Evolutionary conservation across 2,113 vertebrate genomes (phyloP), one percentile per base, ranked within the genome.

Genomic region (Ammodramus savannarum): DNA sequence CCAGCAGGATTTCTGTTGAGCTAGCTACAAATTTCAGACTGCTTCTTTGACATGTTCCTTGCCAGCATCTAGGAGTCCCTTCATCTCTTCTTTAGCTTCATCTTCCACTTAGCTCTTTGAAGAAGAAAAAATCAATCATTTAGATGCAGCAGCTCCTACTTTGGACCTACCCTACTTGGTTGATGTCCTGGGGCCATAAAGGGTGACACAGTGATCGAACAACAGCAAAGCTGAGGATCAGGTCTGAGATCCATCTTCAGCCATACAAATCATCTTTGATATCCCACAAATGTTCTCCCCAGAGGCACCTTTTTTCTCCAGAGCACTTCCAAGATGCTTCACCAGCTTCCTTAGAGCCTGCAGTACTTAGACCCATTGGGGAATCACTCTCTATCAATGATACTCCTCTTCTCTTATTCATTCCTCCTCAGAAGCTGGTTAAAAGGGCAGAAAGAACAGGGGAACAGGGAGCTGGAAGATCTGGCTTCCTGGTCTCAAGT

Each of bases 251-350:
- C 8, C 29, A 38, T 26, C 66, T 63, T 88, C 67, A 81, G 26
- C 9, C 27, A 16, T 9, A 43, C 7, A 81, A 61, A 77, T 5
- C 1, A 2, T 11, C 13, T 91, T 18, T 3, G 0, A 55, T 0
- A 0, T 76, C 26, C 34, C 36, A 73, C 36, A 80, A 1, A 80
- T 32, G 2, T 13, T 72, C 12, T 86, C 9, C 18, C 14, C 23
- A 51, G 38, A 32, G 52, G 3, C 9, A 79, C 16, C 32, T 63
- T 48, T 48, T 32, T 6, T 77, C 46, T 82, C 32, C 55, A 92
- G n/a, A 66, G 25, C 38, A 62, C 8, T 10, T 46, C 9, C 22
- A 43, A 82, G 48, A 36, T 22, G 13, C 17, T 78, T 85, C 2
- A 4, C 3, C 27, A 85, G 19, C 51, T 74, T 63, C 17, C 10